Evolutionary conservation across 1,140 invertebrate genomes (phyloP).

Genomic region (Sycophila sp.): DNA sequence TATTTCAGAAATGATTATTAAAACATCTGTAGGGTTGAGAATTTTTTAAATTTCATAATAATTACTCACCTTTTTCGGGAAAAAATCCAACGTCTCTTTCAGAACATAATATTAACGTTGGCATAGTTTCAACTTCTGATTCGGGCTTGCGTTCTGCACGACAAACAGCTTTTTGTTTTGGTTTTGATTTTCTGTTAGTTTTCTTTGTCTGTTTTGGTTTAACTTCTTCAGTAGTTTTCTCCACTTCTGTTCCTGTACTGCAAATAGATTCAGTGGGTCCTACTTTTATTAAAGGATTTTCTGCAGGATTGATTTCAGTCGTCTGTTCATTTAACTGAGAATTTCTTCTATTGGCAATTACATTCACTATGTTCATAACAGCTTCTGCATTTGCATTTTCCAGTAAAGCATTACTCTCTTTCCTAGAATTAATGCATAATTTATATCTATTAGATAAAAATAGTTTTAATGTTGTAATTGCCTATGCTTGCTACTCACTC

Average conservation of each 20-base stretch:
- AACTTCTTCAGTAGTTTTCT: not conserved
- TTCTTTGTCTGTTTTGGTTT: conserved; percentile 4
- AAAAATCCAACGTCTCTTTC: conserved; percentile 46
- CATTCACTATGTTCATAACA: conserved; percentile 34
- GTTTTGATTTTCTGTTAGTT: not conserved
- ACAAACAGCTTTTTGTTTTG: conserved; percentile 17
- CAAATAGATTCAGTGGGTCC: not conserved
- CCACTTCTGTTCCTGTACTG: not conserved
- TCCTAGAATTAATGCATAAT: conserved; percentile 18
- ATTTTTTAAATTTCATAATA: not conserved
- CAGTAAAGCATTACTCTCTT: conserved; percentile 25
- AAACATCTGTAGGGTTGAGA: too few relatives aligned
- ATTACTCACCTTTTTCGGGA: not conserved
- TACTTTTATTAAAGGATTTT: not conserved
- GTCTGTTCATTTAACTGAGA: not conserved
- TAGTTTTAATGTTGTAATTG: too few relatives aligned
- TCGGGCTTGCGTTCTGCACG: conserved; percentile 17
- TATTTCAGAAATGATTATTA: too few relatives aligned
- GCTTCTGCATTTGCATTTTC: conserved; percentile 36
- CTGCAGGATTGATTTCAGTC: not conserved
- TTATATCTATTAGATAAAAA: not conserved
- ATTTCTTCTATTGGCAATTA: conserved; percentile 22
- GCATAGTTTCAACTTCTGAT: conserved; percentile 41
- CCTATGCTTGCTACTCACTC: too few relatives aligned
- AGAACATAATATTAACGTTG: conserved; percentile 56